Conservation (phyloP, 2,888 invertebrate species). For the Octonoba sinensis region DNA sequence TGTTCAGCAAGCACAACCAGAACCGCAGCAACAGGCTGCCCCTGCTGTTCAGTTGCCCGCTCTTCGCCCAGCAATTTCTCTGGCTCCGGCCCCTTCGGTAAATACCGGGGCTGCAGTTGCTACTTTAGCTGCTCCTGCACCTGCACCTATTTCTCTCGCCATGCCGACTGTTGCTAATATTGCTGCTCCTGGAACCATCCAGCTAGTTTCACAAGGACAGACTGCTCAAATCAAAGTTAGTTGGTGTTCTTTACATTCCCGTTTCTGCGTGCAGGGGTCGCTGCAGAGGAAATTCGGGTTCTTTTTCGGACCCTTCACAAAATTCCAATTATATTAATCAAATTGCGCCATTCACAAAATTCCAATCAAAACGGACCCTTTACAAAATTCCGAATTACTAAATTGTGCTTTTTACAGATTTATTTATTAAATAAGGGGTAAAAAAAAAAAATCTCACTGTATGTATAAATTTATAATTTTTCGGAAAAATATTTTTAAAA, state of each 20-base stretch:
- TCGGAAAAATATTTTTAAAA: too few relatives aligned
- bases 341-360: too few relatives aligned
- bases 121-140: constrained; percentile 64
- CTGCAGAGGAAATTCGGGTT: background rate
- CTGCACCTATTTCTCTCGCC: constrained; percentile 57
- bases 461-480: too few relatives aligned
- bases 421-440: too few relatives aligned
- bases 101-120: constrained; percentile 66
- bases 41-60: constrained; percentile 65
- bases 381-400: too few relatives aligned
- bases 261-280: background rate
- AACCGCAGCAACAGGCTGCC: constrained; percentile 17
- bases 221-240: constrained; percentile 54
- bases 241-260: background rate
- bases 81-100: constrained; percentile 54
- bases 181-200: constrained; percentile 64
- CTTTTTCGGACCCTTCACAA: too few relatives aligned
- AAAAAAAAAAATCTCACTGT: too few relatives aligned
- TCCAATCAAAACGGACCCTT: too few relatives aligned
- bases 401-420: too few relatives aligned
- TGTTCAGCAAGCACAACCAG: constrained; percentile 57
- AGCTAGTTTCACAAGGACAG: constrained; percentile 55
- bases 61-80: constrained; percentile 50
- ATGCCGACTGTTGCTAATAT: constrained; percentile 62
- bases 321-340: too few relatives aligned